phyloP scores from a whole-genome alignment of 1,140 invertebrate genomes.

The Amyelois transitella region DNA sequence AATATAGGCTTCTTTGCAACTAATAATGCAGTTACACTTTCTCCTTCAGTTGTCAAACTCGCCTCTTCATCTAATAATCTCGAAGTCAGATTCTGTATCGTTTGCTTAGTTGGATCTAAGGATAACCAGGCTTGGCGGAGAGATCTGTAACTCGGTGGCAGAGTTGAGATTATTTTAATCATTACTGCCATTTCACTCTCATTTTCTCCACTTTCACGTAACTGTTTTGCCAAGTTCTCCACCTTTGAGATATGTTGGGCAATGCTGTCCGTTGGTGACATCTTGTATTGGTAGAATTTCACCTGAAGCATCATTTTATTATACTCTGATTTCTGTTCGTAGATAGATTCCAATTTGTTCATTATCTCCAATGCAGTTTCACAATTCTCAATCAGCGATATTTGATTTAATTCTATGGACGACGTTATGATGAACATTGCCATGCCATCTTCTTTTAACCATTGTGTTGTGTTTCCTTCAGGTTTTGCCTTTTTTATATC shows the following conservation, averaged over 20 bases:
- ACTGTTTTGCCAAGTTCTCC: constrained; percentile 33
- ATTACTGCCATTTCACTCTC: constrained; percentile 28
- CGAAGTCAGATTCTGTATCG: constrained; percentile 23
- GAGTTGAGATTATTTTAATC: constrained; percentile 34
- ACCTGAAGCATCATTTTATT: constrained; percentile 54
- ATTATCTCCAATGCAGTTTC: constrained; percentile 26
- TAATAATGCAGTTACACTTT: constrained; percentile 24
- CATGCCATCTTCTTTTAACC: constrained; percentile 14
- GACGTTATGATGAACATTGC: constrained; percentile 25
- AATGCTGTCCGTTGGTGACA: too few relatives aligned
- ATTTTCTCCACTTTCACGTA: constrained; percentile 36
- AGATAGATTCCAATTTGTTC: constrained; percentile 32
- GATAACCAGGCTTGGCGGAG: constrained; percentile 39
- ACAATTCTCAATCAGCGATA: too few relatives aligned
- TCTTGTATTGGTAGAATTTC: too few relatives aligned
- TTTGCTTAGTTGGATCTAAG: constrained; percentile 19
- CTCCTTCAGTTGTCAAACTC: constrained; percentile 14
- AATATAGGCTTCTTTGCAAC: constrained; percentile 6
- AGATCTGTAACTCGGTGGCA: constrained; percentile 29
- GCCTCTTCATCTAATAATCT: constrained; percentile 28
- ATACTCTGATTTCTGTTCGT: constrained; percentile 35
- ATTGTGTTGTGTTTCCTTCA: not conserved
- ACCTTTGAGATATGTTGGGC: constrained; percentile 27
- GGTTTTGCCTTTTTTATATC: constrained; percentile 6
- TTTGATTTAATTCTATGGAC: constrained; percentile 17